Evolutionary conservation across 2,888 invertebrate species (phyloP).

Genomic region (Crocallis elinguaria): DNA sequence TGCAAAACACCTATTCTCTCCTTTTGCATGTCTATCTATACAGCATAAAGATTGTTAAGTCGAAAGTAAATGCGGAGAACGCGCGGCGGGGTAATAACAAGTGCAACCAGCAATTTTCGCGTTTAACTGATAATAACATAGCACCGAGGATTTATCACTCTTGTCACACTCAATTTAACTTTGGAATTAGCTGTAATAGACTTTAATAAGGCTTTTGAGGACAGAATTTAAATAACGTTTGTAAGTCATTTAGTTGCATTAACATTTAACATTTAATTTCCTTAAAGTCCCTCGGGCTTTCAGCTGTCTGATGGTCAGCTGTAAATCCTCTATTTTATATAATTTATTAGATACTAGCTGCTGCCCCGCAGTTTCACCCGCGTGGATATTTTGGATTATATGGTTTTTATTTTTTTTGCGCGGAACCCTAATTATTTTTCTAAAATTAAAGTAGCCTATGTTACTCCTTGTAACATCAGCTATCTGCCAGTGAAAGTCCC

Average conservation of each 20-base stretch:
- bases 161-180: constrained; percentile 34
- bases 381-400: no score
- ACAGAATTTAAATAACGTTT: background rate
- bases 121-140: constrained; percentile 37
- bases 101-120: constrained; percentile 33
- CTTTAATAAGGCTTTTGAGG: background rate
- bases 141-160: constrained; percentile 27
- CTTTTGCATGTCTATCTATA: constrained; percentile 20
- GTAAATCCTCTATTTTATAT: background rate
- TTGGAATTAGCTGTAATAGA: constrained; percentile 7
- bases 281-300: background rate
- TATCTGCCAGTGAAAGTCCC: no score
- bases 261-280: no score
- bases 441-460: no score
- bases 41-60: constrained; percentile 14
- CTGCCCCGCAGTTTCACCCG: no score
- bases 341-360: no score
- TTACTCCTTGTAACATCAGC: no score
- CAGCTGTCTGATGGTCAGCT: background rate
- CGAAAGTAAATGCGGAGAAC: constrained; percentile 24
- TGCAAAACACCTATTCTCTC: background rate
- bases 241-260: background rate
- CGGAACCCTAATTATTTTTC: no score
- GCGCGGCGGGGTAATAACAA: constrained; percentile 27
- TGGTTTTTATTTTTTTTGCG: no score